Base-by-base conservation (phyloP, 2,797 vertebrate genomes). In the Cyprinodon diabolis region DNA sequence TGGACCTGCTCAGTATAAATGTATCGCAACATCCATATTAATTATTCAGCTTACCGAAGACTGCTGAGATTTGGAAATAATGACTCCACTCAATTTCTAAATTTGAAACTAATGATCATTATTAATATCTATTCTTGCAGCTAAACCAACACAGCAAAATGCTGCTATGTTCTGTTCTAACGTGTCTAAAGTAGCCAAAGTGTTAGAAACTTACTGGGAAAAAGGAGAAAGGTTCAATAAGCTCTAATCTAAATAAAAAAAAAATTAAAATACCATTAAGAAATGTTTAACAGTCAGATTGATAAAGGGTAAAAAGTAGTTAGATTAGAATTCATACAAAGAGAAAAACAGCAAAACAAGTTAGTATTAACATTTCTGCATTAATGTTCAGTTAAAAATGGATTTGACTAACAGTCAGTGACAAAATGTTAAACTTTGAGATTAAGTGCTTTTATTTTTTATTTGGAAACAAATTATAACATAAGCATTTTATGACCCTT, bases 81-180 rank as follows among this genome's bases (percentile, higher is more conserved):
- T 76, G 73, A 49, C 75, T 7, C 0, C n/a, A 52, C 37, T 90
- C 77, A 25, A 80, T 88, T 83, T 84, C 66, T 62, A 71, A 62
- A 84, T 80, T 69, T 83, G 79, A 82, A 84, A 72, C 15, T 86
- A 89, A 89, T 86, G 83, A 80, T n/a, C 0, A 47, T 60, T 76
- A 89, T 89, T 81, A 86, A 89, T 89, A 80, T 74, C 60, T 68
- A 56, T 78, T 83, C 73, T 56, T 40, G 51, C 58, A 78, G 56
- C 30, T 67, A 49, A 14, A 62, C 43, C 54, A 49, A 14, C 48
- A 12, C 48, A 49, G 52, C 57, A 60, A 56, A 49, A 69, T 56
- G 58, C 66, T 70, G 13, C 51, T 15, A 17, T 0, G 35, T 62
- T 56, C 37, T 66, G 57, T 49, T 11, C 45, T 57, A 55, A 73